Evolutionary conservation across 2,888 invertebrate genomes (phyloP).

Genomic region (Crossocerus cetratus): DNA sequence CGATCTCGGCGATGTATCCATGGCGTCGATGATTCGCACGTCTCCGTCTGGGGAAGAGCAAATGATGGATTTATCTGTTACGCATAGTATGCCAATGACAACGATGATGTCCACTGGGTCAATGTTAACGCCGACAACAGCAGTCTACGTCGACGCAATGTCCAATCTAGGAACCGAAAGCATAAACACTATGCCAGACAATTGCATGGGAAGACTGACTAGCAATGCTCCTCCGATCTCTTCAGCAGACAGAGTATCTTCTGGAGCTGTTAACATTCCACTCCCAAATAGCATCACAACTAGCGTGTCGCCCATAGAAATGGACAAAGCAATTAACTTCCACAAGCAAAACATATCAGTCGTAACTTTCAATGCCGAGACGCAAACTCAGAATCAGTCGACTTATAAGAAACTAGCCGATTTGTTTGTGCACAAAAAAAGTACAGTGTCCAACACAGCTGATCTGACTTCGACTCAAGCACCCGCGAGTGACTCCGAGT

Average conservation of each 20-base stretch:
- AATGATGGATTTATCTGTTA: too few relatives aligned
- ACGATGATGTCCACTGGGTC: not conserved
- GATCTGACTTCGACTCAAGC: conserved; percentile 46
- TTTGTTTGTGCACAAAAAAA: conserved; percentile 80
- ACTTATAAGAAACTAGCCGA: conserved; percentile 83
- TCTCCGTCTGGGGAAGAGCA: conserved; percentile 84
- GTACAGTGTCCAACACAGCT: conserved; percentile 73
- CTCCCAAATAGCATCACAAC: not conserved
- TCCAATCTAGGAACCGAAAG: not conserved
- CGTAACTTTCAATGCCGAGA: conserved; percentile 1
- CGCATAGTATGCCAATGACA: conserved; percentile 63
- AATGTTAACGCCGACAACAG: conserved; percentile 5
- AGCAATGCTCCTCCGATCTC: not conserved
- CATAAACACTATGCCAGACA: not conserved
- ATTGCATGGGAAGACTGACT: not conserved
- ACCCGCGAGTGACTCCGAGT: not conserved
- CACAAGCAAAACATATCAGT: conserved; percentile 25
- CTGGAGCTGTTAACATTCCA: too few relatives aligned
- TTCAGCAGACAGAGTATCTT: not conserved
- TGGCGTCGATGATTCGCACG: conserved; percentile 70
- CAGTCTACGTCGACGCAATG: not conserved
- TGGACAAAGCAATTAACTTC: conserved; percentile 12
- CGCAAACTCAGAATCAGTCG: conserved; percentile 72
- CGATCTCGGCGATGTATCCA: conserved; percentile 11
- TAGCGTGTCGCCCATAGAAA: not conserved